Conservation (phyloP, 2,113 vertebrate species). For the Hemiprocne comata region DNA sequence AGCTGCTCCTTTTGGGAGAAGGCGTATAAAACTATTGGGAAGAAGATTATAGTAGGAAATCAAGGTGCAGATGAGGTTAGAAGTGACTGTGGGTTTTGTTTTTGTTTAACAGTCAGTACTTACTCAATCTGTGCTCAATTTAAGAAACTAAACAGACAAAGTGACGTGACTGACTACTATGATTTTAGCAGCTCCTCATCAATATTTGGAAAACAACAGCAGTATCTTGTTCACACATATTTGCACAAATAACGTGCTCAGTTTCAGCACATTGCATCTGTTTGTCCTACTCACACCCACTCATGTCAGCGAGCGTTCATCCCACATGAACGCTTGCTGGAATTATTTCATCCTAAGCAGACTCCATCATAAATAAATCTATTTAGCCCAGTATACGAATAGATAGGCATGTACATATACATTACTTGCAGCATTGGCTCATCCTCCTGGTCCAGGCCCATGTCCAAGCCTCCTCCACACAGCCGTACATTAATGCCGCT, state of each 20-base stretch:
- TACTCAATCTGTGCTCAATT: neutral
- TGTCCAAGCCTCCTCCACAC: neutral
- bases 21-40: neutral
- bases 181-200: neutral
- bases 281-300: neutral
- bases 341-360: neutral
- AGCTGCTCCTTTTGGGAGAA: slow-evolving; percentile 12
- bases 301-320: neutral
- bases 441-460: neutral
- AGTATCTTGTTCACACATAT: neutral
- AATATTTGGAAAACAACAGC: neutral
- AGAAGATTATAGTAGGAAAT: neutral
- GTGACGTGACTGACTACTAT: neutral
- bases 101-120: neutral
- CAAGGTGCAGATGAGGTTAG: neutral
- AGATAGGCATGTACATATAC: rapidly evolving
- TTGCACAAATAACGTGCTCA: neutral
- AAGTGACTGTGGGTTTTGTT: neutral
- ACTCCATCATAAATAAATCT: neutral
- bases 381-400: neutral
- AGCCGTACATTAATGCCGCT: neutral
- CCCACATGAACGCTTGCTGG: neutral
- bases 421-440: rapidly evolving
- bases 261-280: neutral
- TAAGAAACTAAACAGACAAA: neutral